phyloP scores from a whole-genome alignment of 2,797 vertebrate species.

The Chrysocyon brachyurus region DNA sequence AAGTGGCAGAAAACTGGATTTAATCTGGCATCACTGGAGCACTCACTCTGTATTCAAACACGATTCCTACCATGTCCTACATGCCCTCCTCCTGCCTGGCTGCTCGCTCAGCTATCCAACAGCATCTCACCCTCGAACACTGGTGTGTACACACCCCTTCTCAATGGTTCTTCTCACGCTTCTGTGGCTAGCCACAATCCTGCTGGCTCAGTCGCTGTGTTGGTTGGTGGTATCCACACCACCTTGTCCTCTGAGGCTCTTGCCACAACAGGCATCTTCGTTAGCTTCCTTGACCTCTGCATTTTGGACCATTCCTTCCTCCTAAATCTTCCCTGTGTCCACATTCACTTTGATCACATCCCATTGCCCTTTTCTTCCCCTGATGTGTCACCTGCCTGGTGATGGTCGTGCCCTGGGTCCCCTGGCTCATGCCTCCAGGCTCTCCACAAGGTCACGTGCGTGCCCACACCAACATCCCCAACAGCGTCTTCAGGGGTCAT shows the following conservation, averaged over 20 bases:
- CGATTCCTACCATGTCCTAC: background rate
- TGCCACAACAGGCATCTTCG: rapidly evolving
- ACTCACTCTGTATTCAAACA: rapidly evolving
- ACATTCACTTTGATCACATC: background rate
- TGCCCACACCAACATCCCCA: background rate
- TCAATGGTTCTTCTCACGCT: rapidly evolving
- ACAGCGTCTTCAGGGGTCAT: background rate
- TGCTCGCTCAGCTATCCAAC: background rate
- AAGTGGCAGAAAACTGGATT: background rate
- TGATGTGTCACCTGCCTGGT: too few species aligned
- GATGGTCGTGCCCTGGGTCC: rapidly evolving
- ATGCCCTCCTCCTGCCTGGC: rapidly evolving
- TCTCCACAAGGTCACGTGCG: rapidly evolving
- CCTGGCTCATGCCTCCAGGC: rapidly evolving
- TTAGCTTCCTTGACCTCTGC: background rate
- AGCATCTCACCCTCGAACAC: background rate
- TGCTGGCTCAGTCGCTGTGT: background rate
- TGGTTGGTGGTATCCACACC: background rate
- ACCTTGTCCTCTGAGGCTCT: background rate
- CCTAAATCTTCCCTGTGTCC: rapidly evolving
- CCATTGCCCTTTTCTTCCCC: background rate
- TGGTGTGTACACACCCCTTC: background rate
- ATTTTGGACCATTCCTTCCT: background rate
- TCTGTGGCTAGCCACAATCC: rapidly evolving
- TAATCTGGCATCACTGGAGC: rapidly evolving